These are phyloP conservation scores for Pterocles burchelli DNA, from an alignment of 2,113 vertebrate species.

Conservation along the genomic window DNA sequence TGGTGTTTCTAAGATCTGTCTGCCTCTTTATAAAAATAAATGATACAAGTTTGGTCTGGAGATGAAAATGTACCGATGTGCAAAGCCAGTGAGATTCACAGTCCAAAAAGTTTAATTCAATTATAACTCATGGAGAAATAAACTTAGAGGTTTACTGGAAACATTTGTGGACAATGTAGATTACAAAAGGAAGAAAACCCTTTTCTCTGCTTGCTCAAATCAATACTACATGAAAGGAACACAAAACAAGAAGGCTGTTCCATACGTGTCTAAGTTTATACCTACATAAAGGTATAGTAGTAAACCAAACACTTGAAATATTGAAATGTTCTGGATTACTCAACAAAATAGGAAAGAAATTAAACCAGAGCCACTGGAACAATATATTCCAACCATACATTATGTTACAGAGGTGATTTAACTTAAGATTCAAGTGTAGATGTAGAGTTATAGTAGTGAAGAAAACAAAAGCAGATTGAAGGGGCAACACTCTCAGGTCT, in stretches of 20 bases:
- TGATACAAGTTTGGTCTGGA: not conserved
- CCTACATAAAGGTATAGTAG: not conserved
- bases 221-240: not conserved
- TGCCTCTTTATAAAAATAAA: not conserved
- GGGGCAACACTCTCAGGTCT: not conserved
- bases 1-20: not conserved
- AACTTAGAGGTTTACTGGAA: not conserved
- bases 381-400: not conserved
- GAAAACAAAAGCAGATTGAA: not conserved
- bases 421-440: not conserved
- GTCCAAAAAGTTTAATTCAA: not conserved
- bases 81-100: not conserved
- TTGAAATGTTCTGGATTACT: not conserved
- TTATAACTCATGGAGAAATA: not conserved
- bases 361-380: not conserved
- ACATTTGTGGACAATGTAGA: not conserved
- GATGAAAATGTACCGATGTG: not conserved
- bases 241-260: not conserved
- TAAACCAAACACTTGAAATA: not conserved
- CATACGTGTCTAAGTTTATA: not conserved
- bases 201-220: not conserved
- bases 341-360: not conserved
- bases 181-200: not conserved
- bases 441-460: not conserved
- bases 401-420: not conserved